Conservation (phyloP, 2,113 vertebrate genomes). For the Cryptomyrus ogoouensis region DNA sequence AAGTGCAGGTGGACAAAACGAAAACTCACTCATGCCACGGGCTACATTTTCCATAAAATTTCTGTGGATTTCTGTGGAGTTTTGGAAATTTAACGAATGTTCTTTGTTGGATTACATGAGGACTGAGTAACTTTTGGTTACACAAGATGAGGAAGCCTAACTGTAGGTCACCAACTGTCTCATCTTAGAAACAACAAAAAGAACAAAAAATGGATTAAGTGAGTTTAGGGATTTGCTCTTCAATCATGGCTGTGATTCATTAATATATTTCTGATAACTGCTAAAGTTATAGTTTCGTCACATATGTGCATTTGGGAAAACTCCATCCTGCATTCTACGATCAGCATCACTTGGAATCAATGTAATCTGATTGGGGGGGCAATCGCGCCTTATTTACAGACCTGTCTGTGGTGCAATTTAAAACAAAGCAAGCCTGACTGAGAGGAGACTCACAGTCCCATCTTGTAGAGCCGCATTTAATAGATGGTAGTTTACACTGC, state of each 20-base stretch:
- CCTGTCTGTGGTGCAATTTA: slow-evolving; percentile 10
- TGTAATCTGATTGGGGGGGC: neutral
- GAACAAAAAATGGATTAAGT: neutral
- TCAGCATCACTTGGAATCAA: neutral
- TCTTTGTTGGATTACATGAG: neutral
- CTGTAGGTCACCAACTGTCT: neutral
- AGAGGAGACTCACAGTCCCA: neutral
- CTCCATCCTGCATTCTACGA: neutral
- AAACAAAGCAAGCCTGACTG: slow-evolving; percentile 6
- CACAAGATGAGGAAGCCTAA: neutral
- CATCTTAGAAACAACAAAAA: neutral
- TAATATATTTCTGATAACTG: neutral
- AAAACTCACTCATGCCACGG: neutral
- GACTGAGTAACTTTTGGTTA: neutral
- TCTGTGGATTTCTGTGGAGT: neutral
- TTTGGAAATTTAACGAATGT: neutral
- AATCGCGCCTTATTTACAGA: slow-evolving; percentile 9
- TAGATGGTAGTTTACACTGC: slow-evolving; percentile 12
- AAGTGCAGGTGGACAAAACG: neutral
- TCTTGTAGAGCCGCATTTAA: neutral
- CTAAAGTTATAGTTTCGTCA: neutral
- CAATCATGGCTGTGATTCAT: neutral
- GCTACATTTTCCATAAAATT: neutral
- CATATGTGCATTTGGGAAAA: neutral
- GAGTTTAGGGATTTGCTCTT: neutral